phyloP scores from a whole-genome alignment of 2,888 invertebrate genomes.

The Thalpophila matura region DNA sequence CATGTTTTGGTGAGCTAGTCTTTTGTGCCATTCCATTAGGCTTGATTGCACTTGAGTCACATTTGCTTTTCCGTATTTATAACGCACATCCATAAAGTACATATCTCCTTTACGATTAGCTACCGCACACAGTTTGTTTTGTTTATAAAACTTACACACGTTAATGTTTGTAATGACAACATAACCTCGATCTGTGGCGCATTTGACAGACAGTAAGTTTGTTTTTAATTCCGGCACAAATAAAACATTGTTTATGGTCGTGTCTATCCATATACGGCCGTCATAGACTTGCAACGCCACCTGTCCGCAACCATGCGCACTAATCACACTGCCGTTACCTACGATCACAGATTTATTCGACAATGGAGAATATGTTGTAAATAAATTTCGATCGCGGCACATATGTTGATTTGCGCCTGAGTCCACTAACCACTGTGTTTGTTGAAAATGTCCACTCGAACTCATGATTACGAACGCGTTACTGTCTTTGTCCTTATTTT shows the following conservation, averaged over 20 bases:
- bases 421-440: neutral
- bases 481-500: slow-evolving; percentile 1
- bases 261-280: slow-evolving; percentile 53
- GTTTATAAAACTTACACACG: slow-evolving; percentile 46
- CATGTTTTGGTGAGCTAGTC: slow-evolving; percentile 50
- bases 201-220: slow-evolving; percentile 56
- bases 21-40: slow-evolving; percentile 48
- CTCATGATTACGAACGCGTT: neutral
- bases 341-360: neutral
- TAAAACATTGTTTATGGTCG: slow-evolving; percentile 58
- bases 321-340: slow-evolving; percentile 46
- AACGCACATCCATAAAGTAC: slow-evolving; percentile 44
- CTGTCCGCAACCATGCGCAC: slow-evolving; percentile 51
- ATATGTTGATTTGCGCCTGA: neutral
- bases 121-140: slow-evolving; percentile 50
- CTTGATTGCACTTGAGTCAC: neutral
- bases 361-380: neutral
- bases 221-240: slow-evolving; percentile 55
- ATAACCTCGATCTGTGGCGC: slow-evolving; percentile 53
- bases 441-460: neutral
- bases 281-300: slow-evolving; percentile 48
- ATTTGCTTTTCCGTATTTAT: slow-evolving; percentile 23
- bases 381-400: neutral
- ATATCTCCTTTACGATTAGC: slow-evolving; percentile 47
- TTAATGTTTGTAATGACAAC: slow-evolving; percentile 52